phyloP scores from a whole-genome alignment of 30 jellyfish, hydroid and myxozoan species.

The Sanderia malayensis region DNA sequence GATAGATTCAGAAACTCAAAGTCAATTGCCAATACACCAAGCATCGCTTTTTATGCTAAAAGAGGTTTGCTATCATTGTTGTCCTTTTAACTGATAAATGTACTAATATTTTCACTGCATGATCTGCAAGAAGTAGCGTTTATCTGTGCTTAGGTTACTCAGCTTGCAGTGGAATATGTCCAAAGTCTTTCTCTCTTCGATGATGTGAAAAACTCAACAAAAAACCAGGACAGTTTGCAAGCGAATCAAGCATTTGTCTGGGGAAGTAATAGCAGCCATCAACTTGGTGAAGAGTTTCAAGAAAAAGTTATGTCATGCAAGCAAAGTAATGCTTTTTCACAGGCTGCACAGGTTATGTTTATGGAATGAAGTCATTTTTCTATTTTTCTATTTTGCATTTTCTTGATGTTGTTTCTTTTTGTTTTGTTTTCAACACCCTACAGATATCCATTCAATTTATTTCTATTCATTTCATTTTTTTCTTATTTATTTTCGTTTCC shows the following conservation, averaged over 20 bases:
- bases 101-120: no score
- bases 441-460: no score
- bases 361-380: no score
- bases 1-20: background rate
- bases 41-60: background rate
- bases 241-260: slow-evolving; percentile 77
- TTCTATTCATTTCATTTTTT: no score
- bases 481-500: no score
- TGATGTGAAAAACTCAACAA: slow-evolving; percentile 15
- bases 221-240: slow-evolving; percentile 21
- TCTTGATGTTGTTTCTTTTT: no score
- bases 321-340: slow-evolving; percentile 64
- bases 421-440: no score
- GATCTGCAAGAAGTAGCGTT: no score
- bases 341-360: slow-evolving; percentile 92
- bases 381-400: no score
- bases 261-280: slow-evolving; percentile 99
- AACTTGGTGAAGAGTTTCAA: slow-evolving; percentile 77
- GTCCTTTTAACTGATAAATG: no score
- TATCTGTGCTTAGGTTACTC: slow-evolving; percentile 30
- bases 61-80: no score
- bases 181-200: slow-evolving; percentile 34
- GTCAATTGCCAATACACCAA: background rate
- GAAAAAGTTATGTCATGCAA: slow-evolving; percentile 84
- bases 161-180: slow-evolving; percentile 54